Conservation (phyloP, 92 coral and sea anemone genomes). For the Epizoanthus scotinus region DNA sequence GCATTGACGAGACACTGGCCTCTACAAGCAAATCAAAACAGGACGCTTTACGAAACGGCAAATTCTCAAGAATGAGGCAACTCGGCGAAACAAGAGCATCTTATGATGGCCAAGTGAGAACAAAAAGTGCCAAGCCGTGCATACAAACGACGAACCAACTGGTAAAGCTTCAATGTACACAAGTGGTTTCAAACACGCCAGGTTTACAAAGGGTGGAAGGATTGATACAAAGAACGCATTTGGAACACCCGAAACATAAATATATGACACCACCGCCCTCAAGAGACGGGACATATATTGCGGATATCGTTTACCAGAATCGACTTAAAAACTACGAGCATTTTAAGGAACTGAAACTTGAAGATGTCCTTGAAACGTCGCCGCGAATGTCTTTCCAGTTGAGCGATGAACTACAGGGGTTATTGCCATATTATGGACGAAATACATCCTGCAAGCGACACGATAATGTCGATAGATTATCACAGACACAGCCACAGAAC, state of each 20-base stretch:
- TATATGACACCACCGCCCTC: conserved; percentile 5
- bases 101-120: neutral
- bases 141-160: neutral
- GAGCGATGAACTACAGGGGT: neutral
- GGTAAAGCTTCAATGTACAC: conserved; percentile 7
- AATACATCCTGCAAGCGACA: conserved; percentile 1
- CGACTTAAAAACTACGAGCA: neutral
- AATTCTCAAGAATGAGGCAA: neutral
- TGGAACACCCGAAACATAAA: conserved; percentile 1
- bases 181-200: neutral
- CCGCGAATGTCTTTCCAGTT: conserved; percentile 9
- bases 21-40: neutral
- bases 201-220: conserved; percentile 22
- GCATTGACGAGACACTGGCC: conserved; percentile 5
- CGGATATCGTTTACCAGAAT: conserved; percentile 15
- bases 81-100: neutral
- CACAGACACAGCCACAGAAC: neutral
- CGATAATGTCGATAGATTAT: neutral
- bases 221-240: neutral
- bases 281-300: conserved; percentile 7
- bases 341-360: neutral
- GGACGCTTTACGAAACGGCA: neutral
- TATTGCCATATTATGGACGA: conserved; percentile 1
- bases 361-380: conserved; percentile 25
- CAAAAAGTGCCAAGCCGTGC: neutral